Evolutionary conservation across 1,140 invertebrate species (phyloP), one percentile per base, ranked within the genome.

Genomic region (Pseudomyrmex concolor): DNA sequence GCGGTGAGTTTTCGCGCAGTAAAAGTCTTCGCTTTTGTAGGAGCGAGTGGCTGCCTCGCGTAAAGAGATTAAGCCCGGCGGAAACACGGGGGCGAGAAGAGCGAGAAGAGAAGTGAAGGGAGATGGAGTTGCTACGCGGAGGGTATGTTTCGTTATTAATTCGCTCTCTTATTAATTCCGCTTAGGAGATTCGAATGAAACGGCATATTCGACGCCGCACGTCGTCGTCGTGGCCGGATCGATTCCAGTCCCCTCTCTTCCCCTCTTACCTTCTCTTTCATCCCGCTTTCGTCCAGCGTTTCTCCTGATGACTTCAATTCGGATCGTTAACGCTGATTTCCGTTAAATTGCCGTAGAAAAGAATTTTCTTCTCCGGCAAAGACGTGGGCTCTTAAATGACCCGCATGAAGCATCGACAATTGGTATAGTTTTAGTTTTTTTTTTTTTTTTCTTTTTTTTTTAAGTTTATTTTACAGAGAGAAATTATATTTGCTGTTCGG

Each of bases 11-110:
- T 25, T 87, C 86, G 86, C 87, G 70, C 73, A 87, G 71, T 90
- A 92, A 92, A 86, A 91, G 89, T 91, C 88, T 13, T 54, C 83
- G 81, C 87, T 86, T 88, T 87, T 89, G 85, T 87, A 60, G 80
- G 17, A 87, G 70, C 77, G 86, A 85, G 81, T 83, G 74, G 66
- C 82, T 76, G 64, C 34, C 54, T 7, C 48, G 70, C 76, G 78
- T 81, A 85, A 76, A 87, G 80, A 87, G 88, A 89, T 83, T 86
- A 89, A 85, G 84, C 78, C 34, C 68, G 67, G 10, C n/a, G 19
- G 70, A 82, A 87, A 80, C 76, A 71, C 60, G 59, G 13, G n/a
- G 19, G 25, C n/a, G 71, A 55, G 22, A 9, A 9, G 22, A 34
- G 34, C 5, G 5, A 34, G 34, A 5, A 5, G 34, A 5, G 34